These are phyloP conservation scores for Emydura subglobosa DNA, from an alignment of 2,113 vertebrate genomes.

Conservation along the genomic window DNA sequence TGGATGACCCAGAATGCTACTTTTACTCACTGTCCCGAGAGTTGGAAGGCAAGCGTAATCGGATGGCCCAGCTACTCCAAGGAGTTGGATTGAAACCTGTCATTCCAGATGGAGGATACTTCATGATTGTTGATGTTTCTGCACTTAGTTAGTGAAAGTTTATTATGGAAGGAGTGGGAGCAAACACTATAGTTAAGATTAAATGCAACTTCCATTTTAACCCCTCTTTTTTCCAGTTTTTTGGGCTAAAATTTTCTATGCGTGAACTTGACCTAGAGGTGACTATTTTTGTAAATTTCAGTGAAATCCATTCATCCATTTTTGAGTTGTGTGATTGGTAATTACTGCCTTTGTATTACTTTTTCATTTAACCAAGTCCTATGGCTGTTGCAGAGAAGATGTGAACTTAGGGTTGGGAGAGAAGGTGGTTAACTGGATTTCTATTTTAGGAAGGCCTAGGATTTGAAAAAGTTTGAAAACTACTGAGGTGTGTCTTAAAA, in stretches of 20 bases:
- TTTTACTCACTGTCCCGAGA: slow-evolving; percentile 89
- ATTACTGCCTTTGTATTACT: background rate
- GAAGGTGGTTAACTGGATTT: background rate
- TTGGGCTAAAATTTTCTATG: background rate
- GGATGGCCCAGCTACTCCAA: slow-evolving; percentile 85
- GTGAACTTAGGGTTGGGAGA: background rate
- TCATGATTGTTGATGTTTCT: slow-evolving; percentile 92
- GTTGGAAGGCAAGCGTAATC: slow-evolving; percentile 90
- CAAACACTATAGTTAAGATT: background rate
- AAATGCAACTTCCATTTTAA: slow-evolving; percentile 10
- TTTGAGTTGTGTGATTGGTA: background rate
- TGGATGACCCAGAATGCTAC: slow-evolving; percentile 92
- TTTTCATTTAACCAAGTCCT: background rate
- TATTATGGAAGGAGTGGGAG: background rate
- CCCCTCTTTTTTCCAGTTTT: background rate
- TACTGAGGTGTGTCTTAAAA: background rate
- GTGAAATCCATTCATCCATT: background rate
- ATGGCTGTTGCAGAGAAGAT: background rate
- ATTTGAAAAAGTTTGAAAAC: background rate
- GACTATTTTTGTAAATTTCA: background rate
- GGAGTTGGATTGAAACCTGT: slow-evolving; percentile 88
- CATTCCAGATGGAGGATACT: slow-evolving; percentile 95
- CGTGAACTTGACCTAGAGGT: background rate
- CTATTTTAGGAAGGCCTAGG: background rate
- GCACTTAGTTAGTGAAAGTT: slow-evolving; percentile 82